Evolutionary conservation across 2,797 vertebrate species (phyloP).

Genomic region (Oreochromis grahami): DNA sequence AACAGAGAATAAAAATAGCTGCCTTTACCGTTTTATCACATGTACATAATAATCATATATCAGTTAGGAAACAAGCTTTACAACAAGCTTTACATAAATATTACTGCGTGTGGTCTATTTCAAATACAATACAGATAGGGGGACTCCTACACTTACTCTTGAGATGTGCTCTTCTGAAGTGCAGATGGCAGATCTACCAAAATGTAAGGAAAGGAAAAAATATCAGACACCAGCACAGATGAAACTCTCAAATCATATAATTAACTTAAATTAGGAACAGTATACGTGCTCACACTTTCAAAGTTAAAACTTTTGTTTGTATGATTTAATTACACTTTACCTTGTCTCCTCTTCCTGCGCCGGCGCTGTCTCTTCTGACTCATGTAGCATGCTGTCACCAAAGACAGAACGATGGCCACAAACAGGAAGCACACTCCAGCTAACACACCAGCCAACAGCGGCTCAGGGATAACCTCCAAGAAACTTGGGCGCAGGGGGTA

Average conservation of each 20-base stretch:
- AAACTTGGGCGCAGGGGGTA: conserved; percentile 85
- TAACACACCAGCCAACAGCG: conserved; percentile 88
- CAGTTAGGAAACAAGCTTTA: neutral
- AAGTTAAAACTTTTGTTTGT: neutral
- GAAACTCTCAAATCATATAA: neutral
- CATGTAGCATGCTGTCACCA: conserved; percentile 87
- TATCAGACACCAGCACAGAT: conserved; percentile 21
- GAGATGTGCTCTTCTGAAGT: conserved; percentile 83
- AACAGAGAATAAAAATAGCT: neutral
- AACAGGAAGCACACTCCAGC: conserved; percentile 92
- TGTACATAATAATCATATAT: neutral
- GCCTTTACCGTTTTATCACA: neutral
- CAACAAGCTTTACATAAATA: neutral
- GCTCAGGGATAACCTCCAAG: conserved; percentile 84
- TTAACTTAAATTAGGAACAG: neutral
- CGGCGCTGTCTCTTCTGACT: conserved; percentile 75
- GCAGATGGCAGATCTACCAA: conserved; percentile 85
- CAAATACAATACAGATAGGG: neutral
- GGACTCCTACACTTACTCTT: conserved; percentile 81
- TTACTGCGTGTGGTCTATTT: neutral
- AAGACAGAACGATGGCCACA: conserved; percentile 85
- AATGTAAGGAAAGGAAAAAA: conserved; percentile 46
- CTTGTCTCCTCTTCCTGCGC: conserved; percentile 74
- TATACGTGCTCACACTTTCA: neutral
- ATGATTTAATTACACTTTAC: conserved; percentile 35